Base-by-base conservation (phyloP, 2,113 vertebrate species). In the Calidris pygmaea region DNA sequence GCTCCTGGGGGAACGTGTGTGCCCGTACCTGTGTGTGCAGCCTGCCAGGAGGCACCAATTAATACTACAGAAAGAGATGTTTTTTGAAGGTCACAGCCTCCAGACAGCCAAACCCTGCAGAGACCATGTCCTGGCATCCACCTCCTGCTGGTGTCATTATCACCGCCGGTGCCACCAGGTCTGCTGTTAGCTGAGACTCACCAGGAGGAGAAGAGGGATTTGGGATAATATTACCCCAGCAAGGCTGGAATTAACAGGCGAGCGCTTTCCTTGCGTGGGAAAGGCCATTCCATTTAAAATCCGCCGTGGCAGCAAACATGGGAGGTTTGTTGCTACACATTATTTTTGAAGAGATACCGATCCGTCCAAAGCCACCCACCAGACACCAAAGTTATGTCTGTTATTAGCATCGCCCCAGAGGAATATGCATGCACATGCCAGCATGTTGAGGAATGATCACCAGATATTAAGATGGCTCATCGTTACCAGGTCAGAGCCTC, bases 11-110 rank as follows among this genome's bases (percentile, higher is more conserved):
- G n/a, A 60, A 12, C 1, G 0, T 5, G 1, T 27, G 56, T 52
- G 52, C 43, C 52, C 0, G 0, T 29, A 10, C 34, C 30, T 4
- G 2, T 5, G 0, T 32, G 62, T n/a, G 2, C 45, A 83, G 2
- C 56, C 85, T 65, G n/a, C 59, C 39, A 83, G 79, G 65, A 85
- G 60, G 10, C 43, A 78, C 17, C 50, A 48, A 0, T 74, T 79
- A 73, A 20, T 62, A 11, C 30, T 12, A 5, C 21, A 85, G 73
- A 58, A 62, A 37, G 68, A 66, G 32, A 15, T 56, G 19, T 0
- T 37, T 75, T 91, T 50, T 80, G 67, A 85, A 78, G 50, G 75
- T 80, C 85, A 59, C 29, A 80, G 67, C 24, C 32, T 82, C 39
- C 78, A 82, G 70, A 58, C 55, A 89, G 73, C 47, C 86, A 79